Conservation (phyloP, 2,888 invertebrate genomes). For the Steromphala cineraria region DNA sequence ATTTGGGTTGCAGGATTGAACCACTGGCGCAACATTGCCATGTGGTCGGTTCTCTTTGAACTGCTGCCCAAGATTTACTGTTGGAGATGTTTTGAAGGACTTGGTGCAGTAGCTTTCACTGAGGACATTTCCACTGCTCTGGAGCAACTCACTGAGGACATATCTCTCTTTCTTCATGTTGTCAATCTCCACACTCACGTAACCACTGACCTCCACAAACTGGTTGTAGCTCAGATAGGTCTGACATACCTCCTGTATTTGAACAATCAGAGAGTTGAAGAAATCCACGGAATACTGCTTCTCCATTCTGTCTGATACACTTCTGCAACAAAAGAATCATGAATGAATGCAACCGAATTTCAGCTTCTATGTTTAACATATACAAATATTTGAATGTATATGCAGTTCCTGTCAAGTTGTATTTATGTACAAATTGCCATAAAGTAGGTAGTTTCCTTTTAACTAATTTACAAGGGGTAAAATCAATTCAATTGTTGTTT, state of each 20-base stretch:
- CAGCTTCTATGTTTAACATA: too few species aligned
- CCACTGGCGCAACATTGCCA: background rate
- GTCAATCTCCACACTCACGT: background rate
- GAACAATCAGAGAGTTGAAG: background rate
- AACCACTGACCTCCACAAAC: constrained; percentile 3
- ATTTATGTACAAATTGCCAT: too few species aligned
- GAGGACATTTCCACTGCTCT: background rate
- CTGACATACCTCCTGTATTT: background rate
- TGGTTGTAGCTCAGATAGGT: background rate
- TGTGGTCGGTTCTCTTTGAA: background rate
- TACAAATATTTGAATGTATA: too few species aligned
- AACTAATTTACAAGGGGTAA: too few species aligned
- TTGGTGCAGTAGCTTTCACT: background rate
- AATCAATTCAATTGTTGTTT: too few species aligned
- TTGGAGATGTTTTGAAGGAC: background rate
- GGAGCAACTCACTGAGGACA: background rate
- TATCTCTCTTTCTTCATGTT: background rate
- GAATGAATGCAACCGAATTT: background rate
- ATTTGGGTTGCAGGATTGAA: background rate
- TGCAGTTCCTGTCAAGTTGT: too few species aligned
- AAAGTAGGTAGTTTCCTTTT: too few species aligned
- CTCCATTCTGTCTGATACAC: background rate
- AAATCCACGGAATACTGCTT: background rate
- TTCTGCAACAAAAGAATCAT: background rate
- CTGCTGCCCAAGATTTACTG: too few species aligned